Base-by-base conservation (phyloP, 2,888 invertebrate genomes). In the Morpho deidamia region DNA sequence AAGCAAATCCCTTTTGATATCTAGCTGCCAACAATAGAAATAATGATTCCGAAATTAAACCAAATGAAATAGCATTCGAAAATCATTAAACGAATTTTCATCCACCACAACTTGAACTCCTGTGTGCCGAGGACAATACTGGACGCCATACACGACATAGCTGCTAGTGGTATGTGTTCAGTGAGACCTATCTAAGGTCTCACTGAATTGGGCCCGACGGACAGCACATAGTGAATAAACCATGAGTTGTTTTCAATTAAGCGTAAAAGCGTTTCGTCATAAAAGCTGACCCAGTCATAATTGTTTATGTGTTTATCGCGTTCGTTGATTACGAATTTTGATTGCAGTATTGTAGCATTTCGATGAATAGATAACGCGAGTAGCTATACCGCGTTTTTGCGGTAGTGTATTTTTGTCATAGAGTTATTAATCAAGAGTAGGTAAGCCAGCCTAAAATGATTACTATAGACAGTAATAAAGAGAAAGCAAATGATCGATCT, bases 171-270 rank as follows among this genome's bases (percentile, higher is more conserved):
- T 77, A 72, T 76, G n/a, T n/a, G n/a, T n/a, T n/a, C n/a, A n/a
- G n/a, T n/a, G n/a, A n/a, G 71, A 71, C 58, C n/a, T n/a, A n/a
- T n/a, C n/a, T n/a, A n/a, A 62, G 80, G 56, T 72, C 79, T 70
- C 54, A 63, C 61, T 72, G 74, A 62, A 69, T 68, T 82, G 83
- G 84, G 58, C 60, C 59, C 60, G 68, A 74, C 73, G 69, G 65
- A 64, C 69, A 68, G 67, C 76, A 69, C 72, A 82, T 72, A 70
- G 77, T 87, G 86, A 86, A 87, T 87, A 85, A 87, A 83, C 82
- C 85, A 87, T 87, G 87, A 86, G 83, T 78, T 85, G 85, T 87
- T 85, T 87, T 86, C 85, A 86, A 86, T 87, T 87, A 83, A 73
- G 78, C 83, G 84, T 85, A 83, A 87, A 85, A 87, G 87, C 84